A percentile compares a stretch with the other conserved stretches of the same genome.
Evolutionary conservation across 2,888 invertebrate genomes (phyloP).

Genomic region (Trichogramma evanescens): DNA sequence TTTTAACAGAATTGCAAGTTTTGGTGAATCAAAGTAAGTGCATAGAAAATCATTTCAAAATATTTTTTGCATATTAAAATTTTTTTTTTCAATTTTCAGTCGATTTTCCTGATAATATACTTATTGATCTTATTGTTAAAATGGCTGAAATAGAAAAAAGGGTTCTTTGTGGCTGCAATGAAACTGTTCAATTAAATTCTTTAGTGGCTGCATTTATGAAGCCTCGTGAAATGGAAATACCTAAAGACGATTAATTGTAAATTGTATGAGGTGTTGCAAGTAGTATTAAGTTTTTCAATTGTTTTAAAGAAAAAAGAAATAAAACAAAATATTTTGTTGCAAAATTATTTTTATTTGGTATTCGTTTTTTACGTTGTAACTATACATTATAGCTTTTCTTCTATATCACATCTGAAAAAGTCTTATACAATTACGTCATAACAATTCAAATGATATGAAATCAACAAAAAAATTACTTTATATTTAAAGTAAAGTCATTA

Average conservation of each 20-base stretch:
- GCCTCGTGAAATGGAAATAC: constrained; percentile 53
- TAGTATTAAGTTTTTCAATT: neutral
- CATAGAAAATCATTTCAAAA: neutral
- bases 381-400: too few relatives aligned
- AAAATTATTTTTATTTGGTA: neutral
- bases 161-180: constrained; percentile 78
- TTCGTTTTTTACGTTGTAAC: too few relatives aligned
- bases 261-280: constrained; percentile 1
- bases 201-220: constrained; percentile 82
- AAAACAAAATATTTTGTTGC: constrained; percentile 5
- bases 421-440: too few relatives aligned
- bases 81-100: constrained; percentile 52
- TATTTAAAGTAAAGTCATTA: neutral
- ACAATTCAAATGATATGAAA: too few relatives aligned
- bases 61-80: neutral
- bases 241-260: constrained; percentile 5
- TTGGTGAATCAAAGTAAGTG: constrained; percentile 75
- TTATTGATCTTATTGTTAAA: constrained; percentile 73
- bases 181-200: constrained; percentile 82
- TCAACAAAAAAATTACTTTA: too few relatives aligned
- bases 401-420: too few relatives aligned
- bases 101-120: constrained; percentile 74
- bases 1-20: constrained; percentile 83
- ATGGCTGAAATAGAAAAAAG: constrained; percentile 87
- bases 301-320: constrained; percentile 7